These are phyloP conservation scores for Enteromius trimaculatus DNA, from an alignment of 2,797 vertebrate species.

Conservation along the genomic window DNA sequence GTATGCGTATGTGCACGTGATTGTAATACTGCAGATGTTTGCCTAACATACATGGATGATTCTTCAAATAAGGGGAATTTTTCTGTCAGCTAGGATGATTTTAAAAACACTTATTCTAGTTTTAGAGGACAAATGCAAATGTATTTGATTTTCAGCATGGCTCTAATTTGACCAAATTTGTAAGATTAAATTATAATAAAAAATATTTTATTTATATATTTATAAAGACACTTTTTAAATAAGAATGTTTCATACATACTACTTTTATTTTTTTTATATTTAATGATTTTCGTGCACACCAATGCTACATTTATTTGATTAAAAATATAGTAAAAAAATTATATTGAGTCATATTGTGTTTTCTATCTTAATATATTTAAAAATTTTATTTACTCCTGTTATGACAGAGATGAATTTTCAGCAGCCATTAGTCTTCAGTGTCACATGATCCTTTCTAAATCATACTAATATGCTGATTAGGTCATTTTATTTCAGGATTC, in stretches of 20 bases:
- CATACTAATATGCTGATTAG: not conserved
- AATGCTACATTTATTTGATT: not conserved
- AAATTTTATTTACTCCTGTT: not conserved
- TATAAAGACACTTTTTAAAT: not conserved
- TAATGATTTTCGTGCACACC: not conserved
- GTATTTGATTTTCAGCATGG: not conserved
- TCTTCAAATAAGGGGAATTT: not conserved
- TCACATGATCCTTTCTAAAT: not conserved
- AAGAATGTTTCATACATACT: not conserved
- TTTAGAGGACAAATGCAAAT: not conserved
- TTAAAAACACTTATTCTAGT: not conserved
- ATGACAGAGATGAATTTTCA: not conserved
- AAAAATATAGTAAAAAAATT: not conserved
- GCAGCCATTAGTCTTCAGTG: not conserved
- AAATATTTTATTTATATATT: not conserved
- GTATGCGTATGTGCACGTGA: conserved; percentile 5
- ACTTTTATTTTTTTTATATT: not conserved
- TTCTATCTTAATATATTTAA: not conserved
- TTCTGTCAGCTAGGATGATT: not conserved
- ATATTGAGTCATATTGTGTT: not conserved
- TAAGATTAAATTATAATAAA: not conserved
- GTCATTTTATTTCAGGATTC: not conserved
- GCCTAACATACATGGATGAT: conserved; percentile 9
- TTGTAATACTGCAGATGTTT: conserved; percentile 30
- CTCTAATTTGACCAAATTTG: not conserved